Conservation (phyloP, 2,888 invertebrate species). For the Lithophane ornitopus region DNA sequence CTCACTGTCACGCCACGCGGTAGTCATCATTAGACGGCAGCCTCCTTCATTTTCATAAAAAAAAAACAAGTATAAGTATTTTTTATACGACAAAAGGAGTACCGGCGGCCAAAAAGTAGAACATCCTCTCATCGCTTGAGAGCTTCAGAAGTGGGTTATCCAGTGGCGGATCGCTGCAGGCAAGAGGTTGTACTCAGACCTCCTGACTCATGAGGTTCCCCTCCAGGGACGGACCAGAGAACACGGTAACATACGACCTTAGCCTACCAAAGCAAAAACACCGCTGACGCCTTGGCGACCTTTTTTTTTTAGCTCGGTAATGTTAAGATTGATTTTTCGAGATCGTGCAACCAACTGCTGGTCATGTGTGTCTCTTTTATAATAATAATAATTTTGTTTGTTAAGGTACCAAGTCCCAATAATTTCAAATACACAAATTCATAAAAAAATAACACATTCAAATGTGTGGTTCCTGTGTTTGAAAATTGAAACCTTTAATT, state of each 20-base stretch:
- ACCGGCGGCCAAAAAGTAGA: slow-evolving; percentile 5
- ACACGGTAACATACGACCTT: background rate
- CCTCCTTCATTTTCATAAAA: background rate
- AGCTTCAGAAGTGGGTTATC: slow-evolving; percentile 32
- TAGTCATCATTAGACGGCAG: slow-evolving; percentile 21
- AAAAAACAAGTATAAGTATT: background rate
- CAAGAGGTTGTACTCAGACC: slow-evolving; percentile 25
- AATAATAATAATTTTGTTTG: slow-evolving; percentile 1
- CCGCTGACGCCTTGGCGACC: slow-evolving; percentile 8
- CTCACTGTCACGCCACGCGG: slow-evolving; percentile 28
- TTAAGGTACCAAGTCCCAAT: background rate
- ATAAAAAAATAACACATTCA: background rate
- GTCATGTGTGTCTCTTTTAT: slow-evolving; percentile 14
- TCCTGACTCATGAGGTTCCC: slow-evolving; percentile 55
- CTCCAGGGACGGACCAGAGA: slow-evolving; percentile 44
- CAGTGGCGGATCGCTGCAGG: slow-evolving; percentile 45
- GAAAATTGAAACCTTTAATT: background rate
- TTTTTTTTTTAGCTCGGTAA: slow-evolving; percentile 21
- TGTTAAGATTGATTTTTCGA: background rate
- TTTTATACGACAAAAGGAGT: background rate
- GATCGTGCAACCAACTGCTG: background rate
- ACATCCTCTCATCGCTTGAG: slow-evolving; percentile 16
- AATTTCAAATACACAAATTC: background rate
- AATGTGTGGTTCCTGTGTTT: background rate
- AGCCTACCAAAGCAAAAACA: background rate